phyloP scores from a whole-genome alignment of 1,140 invertebrate genomes.

The Pachyrhynchus sulphureomaculatus region DNA sequence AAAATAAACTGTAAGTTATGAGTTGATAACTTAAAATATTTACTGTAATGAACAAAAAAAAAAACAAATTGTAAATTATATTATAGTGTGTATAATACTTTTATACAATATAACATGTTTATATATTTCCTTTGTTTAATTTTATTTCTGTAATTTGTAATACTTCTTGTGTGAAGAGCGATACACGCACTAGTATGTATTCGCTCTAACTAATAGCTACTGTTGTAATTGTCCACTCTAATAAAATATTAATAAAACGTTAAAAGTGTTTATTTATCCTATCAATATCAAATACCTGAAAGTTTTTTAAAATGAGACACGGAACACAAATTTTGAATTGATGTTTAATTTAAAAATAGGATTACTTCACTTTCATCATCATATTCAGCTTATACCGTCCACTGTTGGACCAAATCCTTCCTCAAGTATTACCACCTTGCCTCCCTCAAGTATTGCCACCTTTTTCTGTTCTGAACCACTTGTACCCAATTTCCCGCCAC shows the following conservation, averaged over 20 bases:
- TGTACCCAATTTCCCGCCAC: too few relatives aligned
- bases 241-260: conserved; percentile 47
- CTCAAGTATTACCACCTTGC: too few relatives aligned
- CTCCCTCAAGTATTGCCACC: too few relatives aligned
- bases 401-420: too few relatives aligned
- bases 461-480: too few relatives aligned
- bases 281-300: too few relatives aligned
- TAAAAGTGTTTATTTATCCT: too few relatives aligned
- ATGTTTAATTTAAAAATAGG: too few relatives aligned
- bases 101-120: conserved; percentile 38
- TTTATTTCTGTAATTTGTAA: conserved; percentile 51
- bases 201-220: conserved; percentile 47
- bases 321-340: too few relatives aligned
- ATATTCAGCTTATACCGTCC: too few relatives aligned
- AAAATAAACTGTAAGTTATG: neutral
- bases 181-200: conserved; percentile 43
- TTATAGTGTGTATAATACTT: conserved; percentile 47
- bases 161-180: conserved; percentile 40
- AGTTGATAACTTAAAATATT: neutral
- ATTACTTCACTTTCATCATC: too few relatives aligned
- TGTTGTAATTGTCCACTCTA: conserved; percentile 52
- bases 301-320: too few relatives aligned
- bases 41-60: conserved; percentile 18
- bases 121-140: conserved; percentile 41
- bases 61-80: conserved; percentile 44